Percentiles rank a stretch among this genome's conserved stretches.
phyloP scores from a whole-genome alignment of 2,888 invertebrate genomes.

The Epistrophe eligans region DNA sequence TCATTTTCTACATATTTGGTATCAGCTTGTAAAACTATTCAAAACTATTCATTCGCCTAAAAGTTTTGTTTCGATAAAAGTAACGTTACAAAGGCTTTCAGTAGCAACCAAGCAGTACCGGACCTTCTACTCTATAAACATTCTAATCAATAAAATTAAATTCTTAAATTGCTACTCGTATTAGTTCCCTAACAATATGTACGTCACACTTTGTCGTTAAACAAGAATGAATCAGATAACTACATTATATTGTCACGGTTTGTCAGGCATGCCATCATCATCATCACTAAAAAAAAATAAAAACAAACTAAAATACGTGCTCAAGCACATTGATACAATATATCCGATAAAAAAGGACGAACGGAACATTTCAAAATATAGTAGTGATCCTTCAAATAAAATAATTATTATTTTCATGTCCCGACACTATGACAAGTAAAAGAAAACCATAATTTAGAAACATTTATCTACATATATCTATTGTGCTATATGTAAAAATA shows the following conservation, averaged over 20 bases:
- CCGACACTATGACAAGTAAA: conserved; percentile 1
- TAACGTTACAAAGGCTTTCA: background rate
- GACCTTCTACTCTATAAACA: too few relatives aligned
- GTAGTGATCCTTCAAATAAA: conserved; percentile 33
- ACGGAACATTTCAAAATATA: conserved; percentile 1
- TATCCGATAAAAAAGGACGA: conserved; percentile 15
- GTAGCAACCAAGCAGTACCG: too few relatives aligned
- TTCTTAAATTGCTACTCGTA: conserved; percentile 14
- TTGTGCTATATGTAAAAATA: background rate
- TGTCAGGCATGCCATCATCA: conserved; percentile 41
- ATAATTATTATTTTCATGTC: conserved; percentile 33
- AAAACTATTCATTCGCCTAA: background rate
- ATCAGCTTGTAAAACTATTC: background rate
- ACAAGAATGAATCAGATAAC: conserved; percentile 60
- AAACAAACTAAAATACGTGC: conserved; percentile 26
- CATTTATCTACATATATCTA: background rate
- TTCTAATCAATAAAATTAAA: conserved; percentile 58
- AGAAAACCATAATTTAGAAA: conserved; percentile 1
- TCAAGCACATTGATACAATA: conserved; percentile 44
- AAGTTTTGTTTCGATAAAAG: background rate
- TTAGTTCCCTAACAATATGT: background rate
- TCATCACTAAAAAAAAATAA: conserved; percentile 4
- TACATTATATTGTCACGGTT: conserved; percentile 6
- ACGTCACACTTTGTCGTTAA: conserved; percentile 45
- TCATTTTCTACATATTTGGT: background rate